phyloP scores from a whole-genome alignment of 30 jellyfish, hydroid and myxozoan genomes.

The Morbakka virulenta region DNA sequence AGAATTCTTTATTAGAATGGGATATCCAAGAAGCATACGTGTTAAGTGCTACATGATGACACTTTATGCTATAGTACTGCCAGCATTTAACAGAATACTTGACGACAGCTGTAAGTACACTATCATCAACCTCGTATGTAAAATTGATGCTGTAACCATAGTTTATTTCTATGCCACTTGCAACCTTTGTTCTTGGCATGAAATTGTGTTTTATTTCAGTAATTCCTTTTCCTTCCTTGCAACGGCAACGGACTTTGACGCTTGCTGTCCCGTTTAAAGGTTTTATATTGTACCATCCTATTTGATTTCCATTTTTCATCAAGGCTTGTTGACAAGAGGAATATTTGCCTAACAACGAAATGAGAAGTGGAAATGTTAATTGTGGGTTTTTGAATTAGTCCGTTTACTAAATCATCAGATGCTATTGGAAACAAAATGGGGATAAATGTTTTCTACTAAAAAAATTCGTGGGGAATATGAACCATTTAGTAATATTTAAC shows the following conservation, averaged over 20 bases:
- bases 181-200: neutral
- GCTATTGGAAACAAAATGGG: no score
- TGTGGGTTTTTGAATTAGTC: no score
- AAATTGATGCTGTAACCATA: no score
- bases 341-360: no score
- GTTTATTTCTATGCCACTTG: neutral
- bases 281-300: neutral
- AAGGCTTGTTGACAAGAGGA: neutral
- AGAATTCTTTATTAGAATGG: neutral
- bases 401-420: no score
- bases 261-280: neutral
- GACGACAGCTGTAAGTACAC: neutral
- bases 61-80: neutral
- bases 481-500: no score
- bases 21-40: neutral
- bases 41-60: neutral
- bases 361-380: no score
- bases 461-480: no score
- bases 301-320: neutral
- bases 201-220: neutral
- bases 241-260: neutral
- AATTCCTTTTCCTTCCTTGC: neutral
- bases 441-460: no score
- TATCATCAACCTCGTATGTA: neutral
- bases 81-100: neutral